Base-by-base conservation (phyloP, 2,888 invertebrate genomes). In the Hyalella azteca region DNA sequence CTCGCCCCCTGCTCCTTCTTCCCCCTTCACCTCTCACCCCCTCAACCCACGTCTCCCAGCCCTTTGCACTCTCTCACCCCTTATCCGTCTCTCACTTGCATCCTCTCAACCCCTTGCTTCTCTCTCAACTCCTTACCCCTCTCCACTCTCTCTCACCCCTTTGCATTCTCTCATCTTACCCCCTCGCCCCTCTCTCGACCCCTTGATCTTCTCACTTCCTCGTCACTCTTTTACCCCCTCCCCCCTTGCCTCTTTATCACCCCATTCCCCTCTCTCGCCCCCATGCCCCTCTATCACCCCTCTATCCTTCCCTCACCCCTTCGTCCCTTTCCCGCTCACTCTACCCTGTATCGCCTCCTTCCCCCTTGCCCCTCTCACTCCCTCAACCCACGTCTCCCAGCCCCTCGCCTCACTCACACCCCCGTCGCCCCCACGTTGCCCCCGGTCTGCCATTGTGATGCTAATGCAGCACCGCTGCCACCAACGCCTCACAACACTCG, bases 401-500 rank as follows among this genome's bases (percentile, higher is more conserved):
- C n/a, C 26, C 54, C 54, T 26, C 26, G 54, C 29, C 26, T 22
- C 54, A 26, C 13, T 54, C 26, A 22, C 54, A 0, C 54, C 54
- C 1, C 54, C 19, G 7, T 3, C 50, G n/a, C 2, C 50, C 3
- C 3, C 50, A 22, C 26, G 26, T 9, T 0, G 54, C 54, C 54
- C 26, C 54, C 54, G 19, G 19, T 11, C 66, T 29, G n/a, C 36
- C 36, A 66, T 66, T 66, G 66, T 66, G 36, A 66, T 66, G 66
- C 66, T 66, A 66, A 66, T 66, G 66, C 19, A 36, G 19, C 11
- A 11, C 15, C 45, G 66, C 36, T 15, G 3, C 7, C 13, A 66
- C 19, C 66, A 66, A n/a, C 66, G 66, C 36, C 66, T 66, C 66
- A 7, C 66, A 19, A 7, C 66, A 66, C 66, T 36, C 36, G 66